Percentiles rank a stretch among this genome's conserved stretches.
phyloP scores from a whole-genome alignment of 2,797 vertebrate species.

The Podargus strigoides region DNA sequence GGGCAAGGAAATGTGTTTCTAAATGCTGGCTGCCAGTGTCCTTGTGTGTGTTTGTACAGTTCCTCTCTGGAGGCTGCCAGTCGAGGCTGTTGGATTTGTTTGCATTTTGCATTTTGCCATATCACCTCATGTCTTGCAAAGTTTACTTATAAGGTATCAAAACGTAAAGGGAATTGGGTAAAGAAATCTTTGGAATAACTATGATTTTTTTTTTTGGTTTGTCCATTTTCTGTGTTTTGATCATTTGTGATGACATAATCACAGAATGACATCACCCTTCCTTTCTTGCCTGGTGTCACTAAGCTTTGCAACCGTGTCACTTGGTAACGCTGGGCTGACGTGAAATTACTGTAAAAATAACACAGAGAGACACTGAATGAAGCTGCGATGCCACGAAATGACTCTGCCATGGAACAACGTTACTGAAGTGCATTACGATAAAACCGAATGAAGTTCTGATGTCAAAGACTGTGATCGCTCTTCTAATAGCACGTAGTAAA shows the following conservation, averaged over 20 bases:
- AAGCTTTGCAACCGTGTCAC: background rate
- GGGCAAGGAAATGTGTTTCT: background rate
- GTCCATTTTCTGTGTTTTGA: background rate
- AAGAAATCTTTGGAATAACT: background rate
- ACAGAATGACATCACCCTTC: background rate
- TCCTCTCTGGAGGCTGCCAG: constrained; percentile 2
- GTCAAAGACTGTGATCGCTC: background rate
- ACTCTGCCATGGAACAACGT: background rate
- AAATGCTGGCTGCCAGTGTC: background rate
- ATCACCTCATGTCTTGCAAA: background rate
- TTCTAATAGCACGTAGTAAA: background rate
- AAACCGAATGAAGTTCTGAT: background rate
- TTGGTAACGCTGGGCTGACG: background rate
- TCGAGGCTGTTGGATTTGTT: background rate
- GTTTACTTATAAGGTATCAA: background rate
- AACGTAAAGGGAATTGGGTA: background rate
- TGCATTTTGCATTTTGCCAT: background rate
- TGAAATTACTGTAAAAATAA: background rate
- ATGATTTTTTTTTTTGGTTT: background rate
- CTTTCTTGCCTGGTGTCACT: background rate
- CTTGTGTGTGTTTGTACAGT: background rate
- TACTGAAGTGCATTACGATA: background rate
- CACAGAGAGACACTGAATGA: background rate
- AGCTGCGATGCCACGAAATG: background rate
- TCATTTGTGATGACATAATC: background rate